A percentile compares a stretch with the other conserved stretches of the same genome.
Conservation (phyloP, 2,888 invertebrate genomes). For the Cataglyphis livida region DNA sequence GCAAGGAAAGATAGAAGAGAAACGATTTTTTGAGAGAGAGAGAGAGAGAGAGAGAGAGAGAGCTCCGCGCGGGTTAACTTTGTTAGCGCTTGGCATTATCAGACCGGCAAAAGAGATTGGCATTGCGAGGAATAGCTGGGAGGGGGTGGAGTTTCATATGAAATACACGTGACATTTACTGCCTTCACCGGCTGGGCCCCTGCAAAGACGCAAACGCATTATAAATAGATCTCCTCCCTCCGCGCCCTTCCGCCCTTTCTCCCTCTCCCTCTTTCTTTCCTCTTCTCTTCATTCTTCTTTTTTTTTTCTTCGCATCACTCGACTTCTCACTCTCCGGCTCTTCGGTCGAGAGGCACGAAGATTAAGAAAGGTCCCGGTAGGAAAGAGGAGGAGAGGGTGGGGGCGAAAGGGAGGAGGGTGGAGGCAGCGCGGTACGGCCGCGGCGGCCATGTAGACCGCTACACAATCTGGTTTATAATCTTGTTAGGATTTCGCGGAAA, state of each 20-base stretch:
- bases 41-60: slow-evolving; percentile 4
- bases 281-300: not conserved
- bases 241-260: slow-evolving; percentile 39
- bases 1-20: slow-evolving; percentile 17
- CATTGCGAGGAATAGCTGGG: slow-evolving; percentile 79
- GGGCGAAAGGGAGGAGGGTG: not conserved
- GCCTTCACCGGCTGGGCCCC: slow-evolving; percentile 82
- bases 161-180: slow-evolving; percentile 86
- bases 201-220: slow-evolving; percentile 82
- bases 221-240: slow-evolving; percentile 82
- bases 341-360: slow-evolving; percentile 49
- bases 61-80: slow-evolving; percentile 72
- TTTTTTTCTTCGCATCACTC: slow-evolving; percentile 35
- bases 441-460: slow-evolving; percentile 67
- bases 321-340: slow-evolving; percentile 47
- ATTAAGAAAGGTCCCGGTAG: slow-evolving; percentile 57
- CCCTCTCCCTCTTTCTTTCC: slow-evolving; percentile 9
- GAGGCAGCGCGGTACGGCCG: slow-evolving; percentile 46
- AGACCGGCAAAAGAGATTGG: slow-evolving; percentile 83
- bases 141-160: slow-evolving; percentile 85
- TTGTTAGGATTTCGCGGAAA: slow-evolving; percentile 86
- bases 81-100: slow-evolving; percentile 81
- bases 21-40: slow-evolving; percentile 24
- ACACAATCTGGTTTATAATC: slow-evolving; percentile 85
- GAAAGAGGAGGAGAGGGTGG: slow-evolving; percentile 49